Percentiles rank a stretch among this genome's conserved stretches.
Evolutionary conservation across 2,888 invertebrate species (phyloP).

Genomic region (Ennomos quercinarius): DNA sequence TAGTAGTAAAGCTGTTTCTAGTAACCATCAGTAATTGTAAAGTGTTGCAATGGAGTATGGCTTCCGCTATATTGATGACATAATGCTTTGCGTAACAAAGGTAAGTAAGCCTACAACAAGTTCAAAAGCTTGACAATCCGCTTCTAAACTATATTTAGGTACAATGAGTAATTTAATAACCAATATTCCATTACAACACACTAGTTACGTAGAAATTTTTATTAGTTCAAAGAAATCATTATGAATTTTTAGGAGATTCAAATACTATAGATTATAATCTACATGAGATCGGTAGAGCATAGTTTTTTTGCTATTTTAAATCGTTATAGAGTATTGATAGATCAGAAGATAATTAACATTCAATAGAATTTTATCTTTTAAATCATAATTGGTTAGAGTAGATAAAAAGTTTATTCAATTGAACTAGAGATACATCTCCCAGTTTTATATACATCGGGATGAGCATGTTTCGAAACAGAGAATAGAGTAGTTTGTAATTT

Average conservation of each 20-base stretch:
- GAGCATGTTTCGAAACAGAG: constrained; percentile 69
- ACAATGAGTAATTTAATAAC: constrained; percentile 46
- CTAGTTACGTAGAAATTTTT: constrained; percentile 57
- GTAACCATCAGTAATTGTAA: constrained; percentile 64
- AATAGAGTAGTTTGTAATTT: constrained; percentile 67
- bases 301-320: constrained; percentile 56
- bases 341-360: constrained; percentile 52
- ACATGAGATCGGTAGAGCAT: constrained; percentile 63
- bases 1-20: constrained; percentile 49
- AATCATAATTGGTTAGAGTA: constrained; percentile 67
- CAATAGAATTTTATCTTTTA: constrained; percentile 63
- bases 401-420: constrained; percentile 51
- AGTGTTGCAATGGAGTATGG: constrained; percentile 85
- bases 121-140: constrained; percentile 52
- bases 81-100: constrained; percentile 66
- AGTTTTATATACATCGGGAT: constrained; percentile 72
- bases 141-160: constrained; percentile 57
- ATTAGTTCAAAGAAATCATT: constrained; percentile 49
- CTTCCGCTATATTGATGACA: constrained; percentile 72
- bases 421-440: constrained; percentile 67
- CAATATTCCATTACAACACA: constrained; percentile 83
- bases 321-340: constrained; percentile 61
- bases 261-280: constrained; percentile 52
- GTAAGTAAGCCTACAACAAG: constrained; percentile 69
- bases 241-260: constrained; percentile 50